Base-by-base conservation (phyloP, 2,888 invertebrate species). In the Zhuqinia jingwanae region DNA sequence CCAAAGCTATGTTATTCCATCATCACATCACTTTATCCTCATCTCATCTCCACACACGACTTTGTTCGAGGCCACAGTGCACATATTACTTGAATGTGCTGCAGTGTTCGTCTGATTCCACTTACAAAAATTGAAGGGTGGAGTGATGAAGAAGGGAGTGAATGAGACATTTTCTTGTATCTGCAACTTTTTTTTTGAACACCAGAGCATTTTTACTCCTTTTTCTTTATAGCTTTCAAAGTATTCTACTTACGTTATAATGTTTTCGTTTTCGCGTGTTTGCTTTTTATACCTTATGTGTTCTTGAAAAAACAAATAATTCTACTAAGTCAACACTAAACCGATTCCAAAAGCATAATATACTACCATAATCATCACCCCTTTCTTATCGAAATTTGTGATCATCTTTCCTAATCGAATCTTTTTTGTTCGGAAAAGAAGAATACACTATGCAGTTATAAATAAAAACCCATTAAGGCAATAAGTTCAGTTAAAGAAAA, bases 61-160 rank as follows among this genome's bases (percentile, higher is more conserved):
- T n/a, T 68, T 68, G 27, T 25, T 47, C 47, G 50, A 25, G 50
- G 42, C 17, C 63, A 17, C 17, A 2, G 15, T 22, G 25, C 22
- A 58, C 22, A 25, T 27, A 22, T 11, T 58, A 22, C 25, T 25
- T 13, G 22, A n/a, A 11, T 22, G 13, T 3, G 8, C 36, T 6
- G 8, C 36, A 36, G 36, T 36, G 5, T 36, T 36, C 36, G 36
- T 25, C 20, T 17, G 1, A 5, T 65, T 65, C 17, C 65, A 65
- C 63, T 83, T 53, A 77, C 10, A 65, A 68, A 83, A 83, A 83
- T 83, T 83, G 68, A 77, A 83, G 83, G 83, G 83, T 83, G 83
- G 83, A 56, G 75, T 76, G 36, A 0, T 1, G 2, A 36, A 65
- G 17, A 20, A 65, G 8, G 42, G 27, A 45, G 82, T 75, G 60